phyloP scores from a whole-genome alignment of 2,797 vertebrate genomes.

The Enteromius radiatus region DNA sequence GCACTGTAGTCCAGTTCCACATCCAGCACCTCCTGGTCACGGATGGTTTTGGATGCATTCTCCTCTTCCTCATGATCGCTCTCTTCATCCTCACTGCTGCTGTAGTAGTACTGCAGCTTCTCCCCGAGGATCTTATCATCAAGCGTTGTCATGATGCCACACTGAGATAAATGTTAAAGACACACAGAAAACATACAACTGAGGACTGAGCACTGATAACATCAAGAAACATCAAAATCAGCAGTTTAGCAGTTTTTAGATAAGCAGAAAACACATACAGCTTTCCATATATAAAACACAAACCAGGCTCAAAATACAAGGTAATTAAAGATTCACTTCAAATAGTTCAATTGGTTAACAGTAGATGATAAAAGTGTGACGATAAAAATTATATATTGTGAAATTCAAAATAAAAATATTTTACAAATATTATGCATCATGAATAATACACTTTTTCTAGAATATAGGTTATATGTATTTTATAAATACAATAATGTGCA shows the following conservation, averaged over 20 bases:
- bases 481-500: neutral
- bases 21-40: constrained; percentile 69
- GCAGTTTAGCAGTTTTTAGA: neutral
- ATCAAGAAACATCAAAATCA: neutral
- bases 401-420: neutral
- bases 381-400: neutral
- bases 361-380: neutral
- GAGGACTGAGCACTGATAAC: neutral
- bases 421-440: neutral
- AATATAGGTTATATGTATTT: neutral
- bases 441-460: neutral
- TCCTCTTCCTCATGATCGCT: constrained; percentile 91
- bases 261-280: neutral
- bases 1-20: constrained; percentile 82
- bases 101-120: constrained; percentile 98
- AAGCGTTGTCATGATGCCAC: constrained; percentile 86
- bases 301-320: neutral
- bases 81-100: constrained; percentile 96
- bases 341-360: neutral
- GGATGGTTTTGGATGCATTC: constrained; percentile 73
- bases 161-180: neutral
- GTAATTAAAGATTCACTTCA: neutral
- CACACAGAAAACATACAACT: neutral
- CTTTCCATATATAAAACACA: neutral
- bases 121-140: constrained; percentile 96